A percentile compares a stretch with the other conserved stretches of the same genome.
Conservation (phyloP, 2,113 vertebrate species). For the Corydoras sp. region DNA sequence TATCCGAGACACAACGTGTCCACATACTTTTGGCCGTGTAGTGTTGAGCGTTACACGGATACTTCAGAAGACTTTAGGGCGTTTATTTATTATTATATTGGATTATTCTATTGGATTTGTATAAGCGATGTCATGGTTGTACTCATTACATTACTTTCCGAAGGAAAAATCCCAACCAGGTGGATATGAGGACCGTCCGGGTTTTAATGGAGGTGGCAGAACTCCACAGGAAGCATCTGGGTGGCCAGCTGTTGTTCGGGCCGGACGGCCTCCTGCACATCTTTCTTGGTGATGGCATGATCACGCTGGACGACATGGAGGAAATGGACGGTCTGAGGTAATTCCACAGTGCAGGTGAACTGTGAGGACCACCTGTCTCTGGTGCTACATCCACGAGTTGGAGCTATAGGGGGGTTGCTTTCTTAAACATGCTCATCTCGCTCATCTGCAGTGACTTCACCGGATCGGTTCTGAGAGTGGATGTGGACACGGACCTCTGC, state of each 20-base stretch:
- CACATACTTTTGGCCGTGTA: too few relatives aligned
- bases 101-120: too few relatives aligned
- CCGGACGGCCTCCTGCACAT: slow-evolving; percentile 89
- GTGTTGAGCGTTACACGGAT: neutral
- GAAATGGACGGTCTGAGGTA: slow-evolving; percentile 97
- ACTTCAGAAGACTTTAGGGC: too few relatives aligned
- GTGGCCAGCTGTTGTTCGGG: slow-evolving; percentile 88
- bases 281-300: slow-evolving; percentile 95
- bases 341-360: neutral
- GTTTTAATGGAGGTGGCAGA: slow-evolving; percentile 95
- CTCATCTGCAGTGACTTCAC: slow-evolving; percentile 84
- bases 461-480: slow-evolving; percentile 89
- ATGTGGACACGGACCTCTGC: slow-evolving; percentile 86
- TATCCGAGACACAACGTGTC: too few relatives aligned
- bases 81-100: too few relatives aligned
- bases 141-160: neutral
- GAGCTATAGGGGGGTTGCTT: neutral
- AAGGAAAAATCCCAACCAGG: slow-evolving; percentile 94
- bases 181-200: slow-evolving; percentile 80
- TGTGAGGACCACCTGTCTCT: neutral
- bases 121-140: neutral
- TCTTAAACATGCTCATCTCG: slow-evolving; percentile 11
- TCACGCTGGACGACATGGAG: slow-evolving; percentile 98
- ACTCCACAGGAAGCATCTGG: slow-evolving; percentile 90
- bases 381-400: neutral